Conservation (phyloP, 2,888 invertebrate genomes). For the Plagodis pulveraria region DNA sequence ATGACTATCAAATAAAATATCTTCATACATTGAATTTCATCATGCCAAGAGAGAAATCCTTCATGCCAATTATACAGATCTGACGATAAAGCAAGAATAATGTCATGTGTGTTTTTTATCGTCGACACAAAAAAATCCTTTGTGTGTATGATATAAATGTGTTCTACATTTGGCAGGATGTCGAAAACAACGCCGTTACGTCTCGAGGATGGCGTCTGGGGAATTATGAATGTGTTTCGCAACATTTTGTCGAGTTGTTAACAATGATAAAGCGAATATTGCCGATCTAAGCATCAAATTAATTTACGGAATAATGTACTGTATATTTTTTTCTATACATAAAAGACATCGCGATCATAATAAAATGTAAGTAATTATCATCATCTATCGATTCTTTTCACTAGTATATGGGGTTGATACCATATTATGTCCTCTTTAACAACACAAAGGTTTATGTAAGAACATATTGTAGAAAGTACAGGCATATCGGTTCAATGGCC, state of each 20-base stretch:
- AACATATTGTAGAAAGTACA: too few species aligned
- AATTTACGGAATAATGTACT: too few species aligned
- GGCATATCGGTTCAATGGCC: too few species aligned
- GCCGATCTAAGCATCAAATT: too few species aligned
- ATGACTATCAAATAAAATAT: not conserved
- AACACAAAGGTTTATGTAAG: too few species aligned
- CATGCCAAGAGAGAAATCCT: conserved; percentile 8
- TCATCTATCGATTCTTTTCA: too few species aligned
- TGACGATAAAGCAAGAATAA: conserved; percentile 20
- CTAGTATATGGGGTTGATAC: too few species aligned
- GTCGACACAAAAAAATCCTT: conserved; percentile 33
- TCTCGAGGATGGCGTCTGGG: conserved; percentile 33
- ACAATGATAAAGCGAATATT: too few species aligned
- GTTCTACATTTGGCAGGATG: conserved; percentile 53
- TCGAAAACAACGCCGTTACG: conserved; percentile 63
- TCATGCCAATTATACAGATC: conserved; percentile 21
- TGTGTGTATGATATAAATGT: conserved; percentile 34
- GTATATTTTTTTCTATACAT: too few species aligned
- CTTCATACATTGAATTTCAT: not conserved
- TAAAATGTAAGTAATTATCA: too few species aligned
- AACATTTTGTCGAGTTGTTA: conserved; percentile 20
- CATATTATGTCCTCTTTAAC: too few species aligned
- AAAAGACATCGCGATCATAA: too few species aligned
- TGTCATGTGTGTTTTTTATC: conserved; percentile 28
- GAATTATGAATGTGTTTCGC: conserved; percentile 22